Evolutionary conservation across 2,888 invertebrate species (phyloP).

Genomic region (Cyrtodaria siliqua): DNA sequence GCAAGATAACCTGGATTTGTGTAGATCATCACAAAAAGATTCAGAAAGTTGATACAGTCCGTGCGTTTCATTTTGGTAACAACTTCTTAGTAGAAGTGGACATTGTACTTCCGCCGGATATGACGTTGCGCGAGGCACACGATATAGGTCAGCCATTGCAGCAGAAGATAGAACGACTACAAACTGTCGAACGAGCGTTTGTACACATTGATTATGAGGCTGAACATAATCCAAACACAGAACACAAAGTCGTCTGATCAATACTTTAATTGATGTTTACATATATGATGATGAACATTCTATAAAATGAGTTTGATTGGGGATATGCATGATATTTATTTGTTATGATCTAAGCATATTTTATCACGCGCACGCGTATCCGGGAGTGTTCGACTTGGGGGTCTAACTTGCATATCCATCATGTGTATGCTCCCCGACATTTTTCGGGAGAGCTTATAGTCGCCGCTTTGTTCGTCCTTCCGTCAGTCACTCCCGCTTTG

Average conservation of each 20-base stretch:
- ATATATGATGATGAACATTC: too few species aligned
- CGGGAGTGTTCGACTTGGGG: too few species aligned
- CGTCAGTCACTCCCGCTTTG: too few species aligned
- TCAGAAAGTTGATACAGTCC: conserved; percentile 86
- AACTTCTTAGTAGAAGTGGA: conserved; percentile 86
- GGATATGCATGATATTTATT: too few species aligned
- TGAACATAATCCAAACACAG: conserved; percentile 85
- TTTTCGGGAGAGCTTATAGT: too few species aligned
- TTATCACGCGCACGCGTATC: too few species aligned
- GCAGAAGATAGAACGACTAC: conserved; percentile 86
- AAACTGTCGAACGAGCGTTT: conserved; percentile 87
- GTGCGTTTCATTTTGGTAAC: conserved; percentile 87
- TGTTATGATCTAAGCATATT: too few species aligned
- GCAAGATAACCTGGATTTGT: conserved; percentile 84
- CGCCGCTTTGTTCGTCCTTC: too few species aligned
- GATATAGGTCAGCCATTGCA: conserved; percentile 87
- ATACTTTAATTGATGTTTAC: too few species aligned
- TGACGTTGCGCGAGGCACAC: conserved; percentile 86
- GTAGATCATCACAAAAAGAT: conserved; percentile 83
- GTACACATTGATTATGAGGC: conserved; percentile 87
- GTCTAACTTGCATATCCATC: too few species aligned
- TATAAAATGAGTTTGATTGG: too few species aligned
- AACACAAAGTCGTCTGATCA: conserved; percentile 86
- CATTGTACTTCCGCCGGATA: conserved; percentile 86
- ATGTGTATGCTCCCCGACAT: too few species aligned